Percentiles rank a stretch among this genome's conserved stretches.
These are phyloP conservation scores for Sebastes hopkinsi DNA, from an alignment of 2,797 vertebrate genomes.

Conservation along the genomic window DNA sequence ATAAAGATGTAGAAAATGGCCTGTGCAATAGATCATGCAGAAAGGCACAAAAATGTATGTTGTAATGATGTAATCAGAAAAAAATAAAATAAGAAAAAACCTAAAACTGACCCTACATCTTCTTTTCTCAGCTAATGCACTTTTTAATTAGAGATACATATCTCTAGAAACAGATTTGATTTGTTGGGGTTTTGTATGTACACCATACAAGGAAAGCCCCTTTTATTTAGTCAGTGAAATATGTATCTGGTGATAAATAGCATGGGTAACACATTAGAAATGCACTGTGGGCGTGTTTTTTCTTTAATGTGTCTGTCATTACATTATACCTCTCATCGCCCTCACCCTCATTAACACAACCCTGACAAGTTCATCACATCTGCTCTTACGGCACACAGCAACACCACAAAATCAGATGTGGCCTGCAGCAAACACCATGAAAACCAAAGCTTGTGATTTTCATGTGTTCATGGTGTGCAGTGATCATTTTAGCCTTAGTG, in stretches of 20 bases:
- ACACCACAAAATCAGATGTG: not conserved
- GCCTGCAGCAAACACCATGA: not conserved
- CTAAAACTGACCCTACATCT: not conserved
- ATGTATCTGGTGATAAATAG: not conserved
- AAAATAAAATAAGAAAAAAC: not conserved
- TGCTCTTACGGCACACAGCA: slow-evolving; percentile 1
- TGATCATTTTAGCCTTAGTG: not conserved
- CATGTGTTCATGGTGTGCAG: not conserved
- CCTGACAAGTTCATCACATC: slow-evolving; percentile 23
- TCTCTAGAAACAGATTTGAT: not conserved
- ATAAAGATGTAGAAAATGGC: not conserved
- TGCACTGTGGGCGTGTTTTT: not conserved
- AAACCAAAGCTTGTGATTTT: not conserved
- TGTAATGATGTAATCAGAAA: not conserved
- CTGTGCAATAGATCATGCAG: not conserved
- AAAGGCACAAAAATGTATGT: not conserved
- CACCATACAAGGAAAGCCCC: not conserved
- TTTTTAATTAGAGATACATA: not conserved
- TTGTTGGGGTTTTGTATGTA: not conserved
- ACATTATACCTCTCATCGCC: not conserved
- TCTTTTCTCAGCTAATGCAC: not conserved
- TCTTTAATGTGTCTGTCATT: slow-evolving; percentile 6
- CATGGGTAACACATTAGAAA: not conserved
- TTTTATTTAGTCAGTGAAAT: slow-evolving; percentile 2
- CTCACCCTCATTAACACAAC: slow-evolving; percentile 21